A percentile compares a stretch with the other conserved stretches of the same genome.
Evolutionary conservation across 2,113 vertebrate genomes (phyloP).

Genomic region (Gobius niger): DNA sequence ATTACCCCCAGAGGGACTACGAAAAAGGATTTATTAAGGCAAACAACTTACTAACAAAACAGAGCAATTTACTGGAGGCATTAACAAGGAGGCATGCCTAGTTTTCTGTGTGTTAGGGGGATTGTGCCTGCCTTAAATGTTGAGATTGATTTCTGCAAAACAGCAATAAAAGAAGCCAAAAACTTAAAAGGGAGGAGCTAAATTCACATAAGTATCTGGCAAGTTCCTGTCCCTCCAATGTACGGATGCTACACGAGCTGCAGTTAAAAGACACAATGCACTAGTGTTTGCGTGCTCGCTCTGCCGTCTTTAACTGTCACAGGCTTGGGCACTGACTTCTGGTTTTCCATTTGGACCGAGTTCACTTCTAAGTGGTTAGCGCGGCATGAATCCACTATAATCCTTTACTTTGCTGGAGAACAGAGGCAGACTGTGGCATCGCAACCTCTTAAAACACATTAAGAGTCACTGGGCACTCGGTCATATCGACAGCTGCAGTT

Average conservation of each 20-base stretch:
- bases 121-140: neutral
- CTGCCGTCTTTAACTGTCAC: neutral
- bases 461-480: neutral
- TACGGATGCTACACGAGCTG: neutral
- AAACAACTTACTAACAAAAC: too few species aligned
- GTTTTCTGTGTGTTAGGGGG: neutral
- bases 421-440: constrained; percentile 3
- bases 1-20: too few species aligned
- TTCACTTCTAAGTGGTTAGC: neutral
- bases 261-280: neutral
- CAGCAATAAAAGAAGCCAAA: neutral
- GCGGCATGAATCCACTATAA: neutral
- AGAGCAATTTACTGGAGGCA: neutral
- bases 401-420: constrained; percentile 1
- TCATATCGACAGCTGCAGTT: constrained; percentile 95
- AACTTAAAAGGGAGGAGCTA: neutral
- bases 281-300: neutral
- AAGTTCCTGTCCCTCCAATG: neutral
- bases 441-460: neutral
- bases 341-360: neutral
- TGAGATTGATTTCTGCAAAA: neutral
- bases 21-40: too few species aligned
- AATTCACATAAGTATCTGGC: neutral
- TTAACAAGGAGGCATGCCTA: neutral
- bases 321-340: neutral